A percentile compares a stretch with the other conserved stretches of the same genome.
Conservation (phyloP, 2,888 invertebrate genomes). For the Theretra japonica region DNA sequence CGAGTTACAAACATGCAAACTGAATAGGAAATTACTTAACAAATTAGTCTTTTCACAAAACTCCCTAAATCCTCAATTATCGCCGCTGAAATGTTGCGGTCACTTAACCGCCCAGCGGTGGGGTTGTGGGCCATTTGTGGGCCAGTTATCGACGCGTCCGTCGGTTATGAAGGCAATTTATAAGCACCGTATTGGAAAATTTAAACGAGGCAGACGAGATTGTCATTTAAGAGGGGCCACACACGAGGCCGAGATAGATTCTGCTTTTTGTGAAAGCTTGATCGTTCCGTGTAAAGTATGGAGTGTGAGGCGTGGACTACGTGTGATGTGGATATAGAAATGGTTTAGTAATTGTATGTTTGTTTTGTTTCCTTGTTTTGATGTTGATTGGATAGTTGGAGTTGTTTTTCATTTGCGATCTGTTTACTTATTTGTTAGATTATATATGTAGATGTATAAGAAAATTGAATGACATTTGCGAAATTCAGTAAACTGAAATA, state of each 20-base stretch:
- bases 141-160: slow-evolving; percentile 71
- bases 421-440: neutral
- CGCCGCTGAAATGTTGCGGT: neutral
- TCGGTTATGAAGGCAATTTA: slow-evolving; percentile 82
- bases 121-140: slow-evolving; percentile 35
- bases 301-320: neutral
- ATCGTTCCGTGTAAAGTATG: slow-evolving; percentile 4
- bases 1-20: neutral
- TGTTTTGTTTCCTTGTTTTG: slow-evolving; percentile 1
- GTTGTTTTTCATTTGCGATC: neutral
- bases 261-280: slow-evolving; percentile 20
- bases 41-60: neutral
- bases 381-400: neutral
- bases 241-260: slow-evolving; percentile 45
- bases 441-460: neutral
- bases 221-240: slow-evolving; percentile 74
- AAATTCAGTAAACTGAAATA: too few species aligned
- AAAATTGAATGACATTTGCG: too few species aligned
- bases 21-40: too few species aligned
- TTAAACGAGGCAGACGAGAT: slow-evolving; percentile 69
- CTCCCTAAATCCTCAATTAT: neutral
- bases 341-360: neutral
- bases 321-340: neutral
- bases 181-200: slow-evolving; percentile 73
- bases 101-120: neutral